phyloP scores from a whole-genome alignment of 2,113 vertebrate species.

The Charadrius vociferus region DNA sequence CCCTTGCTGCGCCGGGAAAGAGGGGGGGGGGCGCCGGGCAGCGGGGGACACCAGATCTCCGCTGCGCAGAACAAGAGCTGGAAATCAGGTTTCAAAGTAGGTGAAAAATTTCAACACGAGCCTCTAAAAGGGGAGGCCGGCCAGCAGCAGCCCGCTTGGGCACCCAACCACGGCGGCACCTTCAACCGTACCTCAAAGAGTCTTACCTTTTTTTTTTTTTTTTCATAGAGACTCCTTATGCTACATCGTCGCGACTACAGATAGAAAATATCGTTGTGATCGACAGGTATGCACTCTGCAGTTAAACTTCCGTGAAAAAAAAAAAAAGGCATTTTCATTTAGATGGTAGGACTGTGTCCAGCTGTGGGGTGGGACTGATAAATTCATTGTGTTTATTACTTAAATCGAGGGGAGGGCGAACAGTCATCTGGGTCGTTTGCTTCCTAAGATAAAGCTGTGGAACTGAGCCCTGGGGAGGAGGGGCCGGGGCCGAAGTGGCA shows the following conservation, averaged over 20 bases:
- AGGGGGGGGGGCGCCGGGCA: no score
- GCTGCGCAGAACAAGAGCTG: accelerated
- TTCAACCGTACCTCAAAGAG: accelerated
- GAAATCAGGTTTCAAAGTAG: background rate
- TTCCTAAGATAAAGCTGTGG: background rate
- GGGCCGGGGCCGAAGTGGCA: background rate
- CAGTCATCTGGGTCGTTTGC: background rate
- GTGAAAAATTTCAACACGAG: background rate
- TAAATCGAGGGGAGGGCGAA: background rate
- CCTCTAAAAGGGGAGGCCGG: background rate
- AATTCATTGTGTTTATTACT: background rate
- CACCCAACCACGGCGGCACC: accelerated
- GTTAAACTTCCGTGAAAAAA: background rate
- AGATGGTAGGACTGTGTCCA: no score
- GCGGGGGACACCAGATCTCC: accelerated
- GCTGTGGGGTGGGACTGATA: background rate
- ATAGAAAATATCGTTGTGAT: background rate
- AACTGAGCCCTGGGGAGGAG: background rate
- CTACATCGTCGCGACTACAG: accelerated
- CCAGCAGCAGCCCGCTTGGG: background rate
- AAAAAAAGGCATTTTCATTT: background rate
- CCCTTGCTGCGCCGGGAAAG: accelerated
- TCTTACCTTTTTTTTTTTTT: background rate
- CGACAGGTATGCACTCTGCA: background rate
- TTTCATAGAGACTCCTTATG: no score